Evolutionary conservation across 2,888 invertebrate genomes (phyloP).

Genomic region (Sphaerophoria rueppellii): DNA sequence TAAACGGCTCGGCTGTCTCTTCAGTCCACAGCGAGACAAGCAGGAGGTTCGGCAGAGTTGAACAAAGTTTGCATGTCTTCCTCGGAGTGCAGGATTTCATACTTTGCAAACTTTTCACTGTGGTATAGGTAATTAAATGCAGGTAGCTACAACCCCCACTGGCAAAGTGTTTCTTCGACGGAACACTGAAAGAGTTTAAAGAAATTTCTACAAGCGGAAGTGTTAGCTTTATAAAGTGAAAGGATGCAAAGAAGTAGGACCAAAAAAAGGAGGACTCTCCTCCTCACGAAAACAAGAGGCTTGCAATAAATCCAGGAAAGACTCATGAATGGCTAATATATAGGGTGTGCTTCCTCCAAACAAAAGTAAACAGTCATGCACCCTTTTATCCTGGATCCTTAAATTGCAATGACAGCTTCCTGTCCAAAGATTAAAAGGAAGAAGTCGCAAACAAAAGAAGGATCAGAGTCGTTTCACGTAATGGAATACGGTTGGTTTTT

Average conservation of each 20-base stretch:
- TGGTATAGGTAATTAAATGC: slow-evolving; percentile 67
- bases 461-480: slow-evolving; percentile 63
- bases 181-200: slow-evolving; percentile 37
- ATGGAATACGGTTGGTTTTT: slow-evolving; percentile 53
- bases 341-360: slow-evolving; percentile 12
- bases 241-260: slow-evolving; percentile 16
- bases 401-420: slow-evolving; percentile 34
- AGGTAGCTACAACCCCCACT: slow-evolving; percentile 28
- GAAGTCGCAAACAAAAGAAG: slow-evolving; percentile 51
- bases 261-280: slow-evolving; percentile 16
- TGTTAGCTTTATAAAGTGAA: slow-evolving; percentile 30
- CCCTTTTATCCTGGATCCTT: slow-evolving; percentile 27
- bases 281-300: not conserved
- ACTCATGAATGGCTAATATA: slow-evolving; percentile 60
- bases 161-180: slow-evolving; percentile 40
- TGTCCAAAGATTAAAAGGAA: slow-evolving; percentile 39
- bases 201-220: slow-evolving; percentile 36
- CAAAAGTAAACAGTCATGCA: slow-evolving; percentile 14
- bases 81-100: slow-evolving; percentile 21
- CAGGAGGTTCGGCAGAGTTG: not conserved
- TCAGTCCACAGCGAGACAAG: not conserved
- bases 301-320: slow-evolving; percentile 19
- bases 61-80: slow-evolving; percentile 28
- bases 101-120: slow-evolving; percentile 19
- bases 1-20: not conserved